A percentile compares a stretch with the other conserved stretches of the same genome.
phyloP scores from a whole-genome alignment of 1,140 invertebrate species.

The Idris sp. region DNA sequence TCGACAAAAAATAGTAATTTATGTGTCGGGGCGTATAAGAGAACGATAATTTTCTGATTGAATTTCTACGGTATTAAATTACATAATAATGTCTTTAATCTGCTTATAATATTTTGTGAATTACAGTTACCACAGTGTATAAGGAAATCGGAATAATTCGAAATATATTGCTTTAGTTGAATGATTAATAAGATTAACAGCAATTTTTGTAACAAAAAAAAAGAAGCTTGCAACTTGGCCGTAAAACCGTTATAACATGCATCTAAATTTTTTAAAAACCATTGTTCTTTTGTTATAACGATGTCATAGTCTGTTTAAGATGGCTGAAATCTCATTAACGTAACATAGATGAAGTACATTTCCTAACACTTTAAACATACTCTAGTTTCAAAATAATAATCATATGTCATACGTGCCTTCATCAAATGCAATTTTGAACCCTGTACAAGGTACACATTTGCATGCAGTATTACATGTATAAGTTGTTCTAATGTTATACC shows the following conservation, averaged over 20 bases:
- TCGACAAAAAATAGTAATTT: conserved; percentile 2
- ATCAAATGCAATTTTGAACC: conserved; percentile 47
- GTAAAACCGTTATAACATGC: too few relatives aligned
- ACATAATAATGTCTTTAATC: conserved; percentile 15
- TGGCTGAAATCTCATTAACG: conserved; percentile 35
- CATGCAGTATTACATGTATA: conserved; percentile 42
- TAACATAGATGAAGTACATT: conserved; percentile 30
- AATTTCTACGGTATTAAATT: conserved; percentile 20
- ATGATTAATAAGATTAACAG: neutral
- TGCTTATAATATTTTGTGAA: conserved; percentile 2
- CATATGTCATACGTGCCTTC: conserved; percentile 47
- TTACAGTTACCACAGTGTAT: conserved; percentile 2
- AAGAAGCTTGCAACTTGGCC: too few relatives aligned
- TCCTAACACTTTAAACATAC: conserved; percentile 34
- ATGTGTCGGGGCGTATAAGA: conserved; percentile 1
- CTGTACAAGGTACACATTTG: conserved; percentile 38
- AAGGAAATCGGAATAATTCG: neutral
- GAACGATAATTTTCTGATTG: conserved; percentile 21
- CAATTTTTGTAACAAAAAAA: neutral
- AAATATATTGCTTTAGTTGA: neutral
- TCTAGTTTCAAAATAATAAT: conserved; percentile 49
- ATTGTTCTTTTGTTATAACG: conserved; percentile 1
- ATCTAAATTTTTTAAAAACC: too few relatives aligned
- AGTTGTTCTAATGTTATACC: conserved; percentile 43
- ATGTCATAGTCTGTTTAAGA: conserved; percentile 12